Conservation (phyloP, 2,888 invertebrate genomes). For the Taenaris catops region DNA sequence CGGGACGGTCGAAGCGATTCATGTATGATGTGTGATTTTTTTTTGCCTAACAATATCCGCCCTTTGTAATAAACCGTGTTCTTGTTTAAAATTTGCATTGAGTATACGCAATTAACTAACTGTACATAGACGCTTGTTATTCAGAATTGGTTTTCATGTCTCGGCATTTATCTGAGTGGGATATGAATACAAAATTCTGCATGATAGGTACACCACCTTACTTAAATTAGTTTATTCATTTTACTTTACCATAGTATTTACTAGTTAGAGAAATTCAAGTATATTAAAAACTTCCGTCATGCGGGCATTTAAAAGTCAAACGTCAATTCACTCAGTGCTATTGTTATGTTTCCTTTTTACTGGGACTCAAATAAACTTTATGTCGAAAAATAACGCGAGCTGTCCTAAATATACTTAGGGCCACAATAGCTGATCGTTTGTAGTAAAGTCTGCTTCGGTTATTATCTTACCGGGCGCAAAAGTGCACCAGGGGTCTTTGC, state of each 20-base stretch:
- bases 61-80: constrained; percentile 1
- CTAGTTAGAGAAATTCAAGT: no score
- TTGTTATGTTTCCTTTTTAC: constrained; percentile 2
- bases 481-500: constrained; percentile 35
- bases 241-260: no score
- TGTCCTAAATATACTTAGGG: background rate
- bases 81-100: background rate
- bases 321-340: constrained; percentile 13
- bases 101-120: constrained; percentile 1
- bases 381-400: background rate
- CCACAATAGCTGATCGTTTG: background rate
- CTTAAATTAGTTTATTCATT: constrained; percentile 1
- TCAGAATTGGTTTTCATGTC: constrained; percentile 55
- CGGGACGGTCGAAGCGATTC: constrained; percentile 37
- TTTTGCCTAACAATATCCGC: constrained; percentile 20
- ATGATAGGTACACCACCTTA: constrained; percentile 31
- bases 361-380: background rate
- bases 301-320: constrained; percentile 28
- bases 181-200: constrained; percentile 49
- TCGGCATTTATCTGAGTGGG: constrained; percentile 75
- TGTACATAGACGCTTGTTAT: constrained; percentile 34
- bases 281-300: no score
- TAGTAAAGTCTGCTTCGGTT: constrained; percentile 2
- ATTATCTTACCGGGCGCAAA: constrained; percentile 16
- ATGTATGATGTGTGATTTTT: constrained; percentile 35